Evolutionary conservation across 2,888 invertebrate species (phyloP), one percentile per base, ranked within the genome.

Genomic region (Volucella zonaria): DNA sequence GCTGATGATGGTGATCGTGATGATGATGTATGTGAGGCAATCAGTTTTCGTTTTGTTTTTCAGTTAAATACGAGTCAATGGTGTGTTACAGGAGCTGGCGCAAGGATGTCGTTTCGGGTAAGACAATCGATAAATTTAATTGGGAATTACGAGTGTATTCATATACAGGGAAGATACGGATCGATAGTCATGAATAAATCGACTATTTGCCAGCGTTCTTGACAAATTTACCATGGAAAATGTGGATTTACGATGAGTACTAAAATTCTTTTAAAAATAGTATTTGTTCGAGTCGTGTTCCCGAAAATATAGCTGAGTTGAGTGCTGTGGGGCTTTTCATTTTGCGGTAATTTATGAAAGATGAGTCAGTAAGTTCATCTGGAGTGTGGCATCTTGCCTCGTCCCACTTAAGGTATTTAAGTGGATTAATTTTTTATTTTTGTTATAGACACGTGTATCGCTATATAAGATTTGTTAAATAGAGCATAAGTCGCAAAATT

Each of bases 71-170:
- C 67, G 64, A 61, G 62, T 80, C 67, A 71, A 74, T 74, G 56
- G 74, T 38, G 49, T 49, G 18, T 11, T 14, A 23, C 10, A 47
- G 38, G 3, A 31, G 52, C 1, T 10, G 18, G 1, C 12, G 23
- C 10, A 31, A 23, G 10, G 58, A 43, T 38, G 18, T 15, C 15
- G 31, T 56, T 45, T 31, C 38, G 14, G 40, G 40, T 42, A 70
- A 54, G 70, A 67, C 52, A 83, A 83, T 83, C 82, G 68, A 83
- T 79, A 83, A 68, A 79, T 70, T 75, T 79, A 78, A 83, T 79
- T 79, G 70, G 59, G 64, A 78, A 59, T 70, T 70, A 70, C 49
- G 45, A 31, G 31, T 31, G 31, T 31, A 31, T 6, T 31, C 31
- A 6, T 31, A 31, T 31, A 31, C 31, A 31, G 6, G 6, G 45